phyloP scores from a whole-genome alignment of 2,113 vertebrate species.

The Spizaetus ornatus region DNA sequence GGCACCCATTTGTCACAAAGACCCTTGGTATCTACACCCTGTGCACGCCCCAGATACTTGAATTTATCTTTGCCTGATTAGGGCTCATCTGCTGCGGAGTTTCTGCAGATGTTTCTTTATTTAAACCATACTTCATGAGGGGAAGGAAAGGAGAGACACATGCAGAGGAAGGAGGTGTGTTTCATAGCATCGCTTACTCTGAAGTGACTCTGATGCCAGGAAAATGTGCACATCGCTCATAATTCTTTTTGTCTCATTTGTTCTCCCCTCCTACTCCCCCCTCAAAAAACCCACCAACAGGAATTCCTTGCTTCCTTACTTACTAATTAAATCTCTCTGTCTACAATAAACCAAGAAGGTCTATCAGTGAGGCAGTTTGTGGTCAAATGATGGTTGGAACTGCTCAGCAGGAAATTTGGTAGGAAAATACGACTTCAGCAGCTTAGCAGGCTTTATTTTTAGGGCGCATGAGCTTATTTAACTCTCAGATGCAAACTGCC shows the following conservation, averaged over 20 bases:
- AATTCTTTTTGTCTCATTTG: conserved; percentile 49
- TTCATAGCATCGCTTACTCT: conserved; percentile 27
- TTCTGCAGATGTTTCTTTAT: conserved; percentile 64
- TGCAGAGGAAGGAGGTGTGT: conserved; percentile 52
- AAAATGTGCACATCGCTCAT: conserved; percentile 9
- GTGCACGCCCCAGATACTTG: background rate
- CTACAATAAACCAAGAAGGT: conserved; percentile 1
- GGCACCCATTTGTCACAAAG: background rate
- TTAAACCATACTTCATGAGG: conserved; percentile 41
- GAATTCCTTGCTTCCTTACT: conserved; percentile 68
- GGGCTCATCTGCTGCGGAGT: background rate
- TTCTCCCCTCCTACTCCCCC: background rate
- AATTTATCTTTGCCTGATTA: conserved; percentile 14
- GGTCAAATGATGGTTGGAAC: background rate
- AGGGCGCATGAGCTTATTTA: background rate
- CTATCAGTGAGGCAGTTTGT: background rate
- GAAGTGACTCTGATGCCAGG: background rate
- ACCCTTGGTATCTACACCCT: background rate
- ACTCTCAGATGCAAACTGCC: background rate
- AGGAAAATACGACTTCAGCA: conserved; percentile 46
- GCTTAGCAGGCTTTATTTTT: conserved; percentile 52
- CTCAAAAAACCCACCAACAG: background rate
- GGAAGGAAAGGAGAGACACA: conserved; percentile 45
- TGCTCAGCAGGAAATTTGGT: conserved; percentile 45
- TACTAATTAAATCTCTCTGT: conserved; percentile 57